Evolutionary conservation across 2,113 vertebrate genomes (phyloP).

Genomic region (Microtus pennsylvanicus): DNA sequence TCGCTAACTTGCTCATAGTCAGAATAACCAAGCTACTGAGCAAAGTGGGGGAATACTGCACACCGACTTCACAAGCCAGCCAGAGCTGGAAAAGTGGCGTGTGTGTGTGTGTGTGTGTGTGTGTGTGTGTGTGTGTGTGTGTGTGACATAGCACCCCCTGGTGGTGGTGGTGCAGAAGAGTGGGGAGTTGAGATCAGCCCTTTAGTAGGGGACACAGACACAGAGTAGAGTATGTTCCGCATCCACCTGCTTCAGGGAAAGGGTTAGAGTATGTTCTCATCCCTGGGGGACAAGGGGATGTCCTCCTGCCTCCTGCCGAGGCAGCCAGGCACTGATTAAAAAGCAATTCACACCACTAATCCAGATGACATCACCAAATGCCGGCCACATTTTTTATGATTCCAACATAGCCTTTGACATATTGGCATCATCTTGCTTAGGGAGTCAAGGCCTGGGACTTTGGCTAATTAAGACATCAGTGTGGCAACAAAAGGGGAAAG

Average conservation of each 20-base stretch:
- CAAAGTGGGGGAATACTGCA: no score
- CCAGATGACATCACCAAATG: constrained; percentile 48
- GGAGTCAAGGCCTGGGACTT: background rate
- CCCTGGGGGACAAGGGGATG: background rate
- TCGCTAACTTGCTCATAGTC: background rate
- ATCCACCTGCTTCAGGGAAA: background rate
- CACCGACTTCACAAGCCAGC: background rate
- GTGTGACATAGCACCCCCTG: background rate
- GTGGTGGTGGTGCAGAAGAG: rapidly evolving
- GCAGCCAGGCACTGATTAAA: background rate
- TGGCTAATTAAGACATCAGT: background rate
- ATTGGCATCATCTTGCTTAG: background rate
- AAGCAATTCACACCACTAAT: background rate
- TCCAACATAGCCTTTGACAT: background rate
- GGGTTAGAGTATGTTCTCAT: background rate
- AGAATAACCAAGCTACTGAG: background rate
- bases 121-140: background rate
- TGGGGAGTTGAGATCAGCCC: background rate
- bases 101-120: background rate
- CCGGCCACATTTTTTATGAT: background rate
- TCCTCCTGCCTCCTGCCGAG: background rate
- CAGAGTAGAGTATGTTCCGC: rapidly evolving
- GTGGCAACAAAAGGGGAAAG: background rate
- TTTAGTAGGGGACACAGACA: background rate
- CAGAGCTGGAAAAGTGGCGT: background rate